Percentiles rank a stretch among this genome's conserved stretches.
phyloP scores from a whole-genome alignment of 1,140 invertebrate species.

The Schmidtea mediterranea region DNA sequence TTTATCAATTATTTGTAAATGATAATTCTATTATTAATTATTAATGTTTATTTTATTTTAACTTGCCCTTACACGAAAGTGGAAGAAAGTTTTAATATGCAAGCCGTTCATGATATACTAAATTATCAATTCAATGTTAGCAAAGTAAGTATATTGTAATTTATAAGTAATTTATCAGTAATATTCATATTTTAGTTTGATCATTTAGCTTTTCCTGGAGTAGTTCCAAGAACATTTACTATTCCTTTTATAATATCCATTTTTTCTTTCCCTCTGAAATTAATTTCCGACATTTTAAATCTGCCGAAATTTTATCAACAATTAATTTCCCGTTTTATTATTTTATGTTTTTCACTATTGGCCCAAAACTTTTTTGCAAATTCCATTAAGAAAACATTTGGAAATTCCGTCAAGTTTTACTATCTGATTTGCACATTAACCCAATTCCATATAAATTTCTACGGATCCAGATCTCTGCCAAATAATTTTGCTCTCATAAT shows the following conservation, averaged over 20 bases:
- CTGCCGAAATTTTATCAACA: too few species aligned
- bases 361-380: neutral
- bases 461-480: slow-evolving; percentile 66
- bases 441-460: slow-evolving; percentile 79
- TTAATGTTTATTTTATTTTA: slow-evolving; percentile 31
- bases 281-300: neutral
- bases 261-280: slow-evolving; percentile 40
- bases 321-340: neutral
- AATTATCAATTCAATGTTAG: slow-evolving; percentile 54
- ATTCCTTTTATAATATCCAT: slow-evolving; percentile 58
- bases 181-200: slow-evolving; percentile 50
- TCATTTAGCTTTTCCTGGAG: slow-evolving; percentile 85
- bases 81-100: slow-evolving; percentile 90
- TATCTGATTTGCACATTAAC: neutral
- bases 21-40: slow-evolving; percentile 4
- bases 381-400: neutral
- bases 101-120: slow-evolving; percentile 85
- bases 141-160: slow-evolving; percentile 36
- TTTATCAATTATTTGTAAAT: too few species aligned
- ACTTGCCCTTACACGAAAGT: slow-evolving; percentile 91
- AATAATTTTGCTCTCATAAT: slow-evolving; percentile 75
- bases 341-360: neutral
- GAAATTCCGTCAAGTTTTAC: neutral
- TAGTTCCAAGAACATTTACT: slow-evolving; percentile 80
- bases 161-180: slow-evolving; percentile 8